Conservation (phyloP, 1,140 invertebrate species). For the Brachionus manjavacas region DNA sequence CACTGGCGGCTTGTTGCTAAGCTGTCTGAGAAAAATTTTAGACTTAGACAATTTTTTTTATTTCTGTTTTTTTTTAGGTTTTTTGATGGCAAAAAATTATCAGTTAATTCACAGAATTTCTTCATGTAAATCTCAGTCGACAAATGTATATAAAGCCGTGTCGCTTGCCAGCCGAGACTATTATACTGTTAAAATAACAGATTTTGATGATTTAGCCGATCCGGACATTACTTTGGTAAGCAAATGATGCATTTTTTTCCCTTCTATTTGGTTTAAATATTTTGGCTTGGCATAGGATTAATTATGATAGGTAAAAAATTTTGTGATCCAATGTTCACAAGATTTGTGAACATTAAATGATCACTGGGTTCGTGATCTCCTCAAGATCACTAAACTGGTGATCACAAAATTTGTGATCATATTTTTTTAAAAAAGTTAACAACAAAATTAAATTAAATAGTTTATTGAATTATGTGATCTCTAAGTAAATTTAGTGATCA, state of each 20-base stretch:
- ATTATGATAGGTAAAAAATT: too few species aligned
- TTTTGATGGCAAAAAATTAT: constrained; percentile 26
- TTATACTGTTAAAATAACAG: constrained; percentile 16
- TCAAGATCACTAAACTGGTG: too few species aligned
- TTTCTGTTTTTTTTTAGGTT: background rate
- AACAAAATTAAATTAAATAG: too few species aligned
- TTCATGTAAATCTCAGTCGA: background rate
- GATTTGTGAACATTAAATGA: too few species aligned
- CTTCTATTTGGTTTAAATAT: too few species aligned
- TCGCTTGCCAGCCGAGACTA: background rate
- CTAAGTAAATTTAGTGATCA: too few species aligned
- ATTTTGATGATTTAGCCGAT: constrained; percentile 1
- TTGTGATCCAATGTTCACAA: too few species aligned
- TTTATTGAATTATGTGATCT: too few species aligned
- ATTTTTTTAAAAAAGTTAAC: too few species aligned
- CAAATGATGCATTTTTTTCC: background rate
- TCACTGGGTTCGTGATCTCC: too few species aligned
- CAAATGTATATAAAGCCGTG: background rate
- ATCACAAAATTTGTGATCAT: too few species aligned
- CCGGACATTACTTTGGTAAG: constrained; percentile 11
- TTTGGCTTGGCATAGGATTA: too few species aligned
- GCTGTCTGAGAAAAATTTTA: background rate
- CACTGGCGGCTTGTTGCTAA: background rate
- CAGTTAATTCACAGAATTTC: constrained; percentile 21
- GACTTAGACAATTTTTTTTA: background rate